phyloP scores from a whole-genome alignment of 2,888 invertebrate species.

The Ormyrus labotus region DNA sequence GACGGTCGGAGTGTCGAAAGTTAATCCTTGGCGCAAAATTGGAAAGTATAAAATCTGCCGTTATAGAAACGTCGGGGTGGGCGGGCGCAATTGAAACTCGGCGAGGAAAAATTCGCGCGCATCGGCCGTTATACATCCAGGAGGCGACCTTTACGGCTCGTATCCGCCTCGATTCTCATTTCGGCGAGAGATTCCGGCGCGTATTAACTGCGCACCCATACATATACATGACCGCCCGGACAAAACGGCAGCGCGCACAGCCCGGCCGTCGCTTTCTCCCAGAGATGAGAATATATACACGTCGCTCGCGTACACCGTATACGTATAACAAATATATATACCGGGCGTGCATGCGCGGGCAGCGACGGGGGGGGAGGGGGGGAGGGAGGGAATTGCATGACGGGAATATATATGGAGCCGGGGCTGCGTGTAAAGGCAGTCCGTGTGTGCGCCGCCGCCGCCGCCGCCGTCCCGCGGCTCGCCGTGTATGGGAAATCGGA shows the following conservation, averaged over 20 bases:
- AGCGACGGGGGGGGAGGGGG: background rate
- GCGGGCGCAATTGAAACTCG: background rate
- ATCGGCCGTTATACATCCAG: too few relatives aligned
- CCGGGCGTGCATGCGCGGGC: background rate
- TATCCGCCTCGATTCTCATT: conserved; percentile 17
- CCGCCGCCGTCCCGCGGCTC: background rate
- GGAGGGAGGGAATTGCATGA: background rate
- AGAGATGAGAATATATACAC: background rate
- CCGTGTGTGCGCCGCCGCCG: background rate
- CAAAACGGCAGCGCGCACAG: too few relatives aligned
- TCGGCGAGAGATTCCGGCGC: background rate
- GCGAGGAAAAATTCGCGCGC: too few relatives aligned
- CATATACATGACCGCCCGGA: background rate
- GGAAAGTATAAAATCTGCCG: background rate
- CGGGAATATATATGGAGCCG: background rate
- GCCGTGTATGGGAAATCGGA: conserved; percentile 38
- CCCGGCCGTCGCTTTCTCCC: too few relatives aligned
- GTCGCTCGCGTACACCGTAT: background rate
- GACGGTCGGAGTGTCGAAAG: background rate
- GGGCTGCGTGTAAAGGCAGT: too few relatives aligned
- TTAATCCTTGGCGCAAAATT: conserved; percentile 7
- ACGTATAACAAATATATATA: too few relatives aligned
- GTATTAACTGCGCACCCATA: conserved; percentile 8
- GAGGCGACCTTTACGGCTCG: background rate
- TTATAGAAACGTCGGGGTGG: background rate